These are phyloP conservation scores for Sarotherodon lohbergeri DNA, from an alignment of 2,113 vertebrate species.

Conservation along the genomic window DNA sequence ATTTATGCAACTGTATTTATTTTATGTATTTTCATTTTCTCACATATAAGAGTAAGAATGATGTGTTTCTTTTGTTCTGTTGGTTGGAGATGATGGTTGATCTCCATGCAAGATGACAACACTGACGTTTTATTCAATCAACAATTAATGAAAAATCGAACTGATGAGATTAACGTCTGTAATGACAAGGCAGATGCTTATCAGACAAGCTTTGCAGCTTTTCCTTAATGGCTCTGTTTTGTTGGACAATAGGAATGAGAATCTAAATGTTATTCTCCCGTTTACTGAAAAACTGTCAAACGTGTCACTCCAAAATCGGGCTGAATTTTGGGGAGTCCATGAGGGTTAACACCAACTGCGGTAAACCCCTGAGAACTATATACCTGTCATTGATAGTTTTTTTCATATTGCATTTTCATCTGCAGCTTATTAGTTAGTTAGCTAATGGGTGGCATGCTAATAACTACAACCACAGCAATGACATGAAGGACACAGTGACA, in stretches of 20 bases:
- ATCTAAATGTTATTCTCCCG: neutral
- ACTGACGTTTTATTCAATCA: neutral
- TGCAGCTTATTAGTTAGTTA: neutral
- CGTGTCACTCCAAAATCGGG: neutral
- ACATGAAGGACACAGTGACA: neutral
- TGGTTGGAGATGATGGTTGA: neutral
- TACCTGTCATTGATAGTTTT: accelerated
- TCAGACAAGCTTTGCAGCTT: neutral
- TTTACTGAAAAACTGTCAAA: neutral
- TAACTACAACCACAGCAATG: neutral
- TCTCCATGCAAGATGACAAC: neutral
- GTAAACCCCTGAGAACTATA: neutral
- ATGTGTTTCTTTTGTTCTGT: neutral
- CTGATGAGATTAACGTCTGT: neutral
- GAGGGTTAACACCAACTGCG: neutral
- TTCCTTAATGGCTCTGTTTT: neutral
- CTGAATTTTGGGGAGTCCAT: neutral
- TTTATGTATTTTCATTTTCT: neutral
- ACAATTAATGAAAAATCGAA: neutral
- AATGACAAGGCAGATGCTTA: neutral
- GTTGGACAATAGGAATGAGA: neutral
- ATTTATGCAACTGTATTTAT: neutral
- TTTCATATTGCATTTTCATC: neutral
- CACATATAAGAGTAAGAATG: neutral
- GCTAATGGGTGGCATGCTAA: neutral